Evolutionary conservation across 2,113 vertebrate genomes (phyloP).

Genomic region (Muntiacus reevesi): DNA sequence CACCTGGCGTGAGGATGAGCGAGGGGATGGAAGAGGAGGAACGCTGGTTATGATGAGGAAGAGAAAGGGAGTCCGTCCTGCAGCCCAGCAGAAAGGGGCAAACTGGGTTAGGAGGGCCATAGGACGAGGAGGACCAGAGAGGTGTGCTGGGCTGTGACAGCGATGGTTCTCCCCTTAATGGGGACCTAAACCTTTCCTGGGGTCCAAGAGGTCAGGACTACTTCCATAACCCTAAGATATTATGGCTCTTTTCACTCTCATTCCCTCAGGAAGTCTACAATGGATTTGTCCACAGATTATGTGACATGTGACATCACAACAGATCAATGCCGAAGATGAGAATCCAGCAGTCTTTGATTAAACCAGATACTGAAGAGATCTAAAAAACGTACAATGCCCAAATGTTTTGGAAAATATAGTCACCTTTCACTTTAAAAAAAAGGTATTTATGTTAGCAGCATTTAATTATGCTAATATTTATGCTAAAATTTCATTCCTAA

Average conservation of each 20-base stretch:
- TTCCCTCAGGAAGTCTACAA: background rate
- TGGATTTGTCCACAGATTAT: background rate
- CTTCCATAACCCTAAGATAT: background rate
- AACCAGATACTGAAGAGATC: background rate
- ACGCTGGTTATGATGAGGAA: background rate
- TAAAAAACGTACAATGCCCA: background rate
- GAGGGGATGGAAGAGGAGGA: background rate
- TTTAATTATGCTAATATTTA: background rate
- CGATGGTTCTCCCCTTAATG: background rate
- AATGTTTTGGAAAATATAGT: background rate
- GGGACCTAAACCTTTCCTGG: background rate
- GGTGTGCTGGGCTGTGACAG: background rate
- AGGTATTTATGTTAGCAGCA: background rate
- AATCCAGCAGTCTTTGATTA: background rate
- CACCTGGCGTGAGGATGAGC: background rate
- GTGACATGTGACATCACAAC: background rate
- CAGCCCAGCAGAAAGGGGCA: fast-evolving
- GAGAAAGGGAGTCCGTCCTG: background rate
- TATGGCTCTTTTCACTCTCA: background rate
- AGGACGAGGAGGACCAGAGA: background rate
- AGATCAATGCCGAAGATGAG: background rate
- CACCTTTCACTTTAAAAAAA: background rate
- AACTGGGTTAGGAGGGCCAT: background rate
- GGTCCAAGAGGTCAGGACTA: background rate
- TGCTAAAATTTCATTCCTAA: background rate